A percentile compares a stretch with the other conserved stretches of the same genome.
phyloP scores from a whole-genome alignment of 2,113 vertebrate genomes.

The Mohoua ochrocephala region DNA sequence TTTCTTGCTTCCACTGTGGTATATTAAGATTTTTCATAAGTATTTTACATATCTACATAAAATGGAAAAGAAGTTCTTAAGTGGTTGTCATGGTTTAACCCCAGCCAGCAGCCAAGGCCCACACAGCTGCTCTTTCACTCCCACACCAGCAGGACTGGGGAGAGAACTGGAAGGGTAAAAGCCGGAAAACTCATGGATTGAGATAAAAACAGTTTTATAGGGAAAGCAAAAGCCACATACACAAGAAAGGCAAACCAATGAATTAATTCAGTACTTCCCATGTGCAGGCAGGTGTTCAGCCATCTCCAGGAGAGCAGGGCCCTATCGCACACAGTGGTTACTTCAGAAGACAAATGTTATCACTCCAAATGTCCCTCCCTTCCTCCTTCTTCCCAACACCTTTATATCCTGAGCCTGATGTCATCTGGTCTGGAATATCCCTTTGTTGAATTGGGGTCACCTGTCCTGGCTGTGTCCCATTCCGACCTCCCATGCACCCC shows the following conservation, averaged over 20 bases:
- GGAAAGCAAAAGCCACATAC: not conserved
- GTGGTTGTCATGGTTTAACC: not conserved
- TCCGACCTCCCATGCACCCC: not conserved
- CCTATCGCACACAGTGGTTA: not conserved
- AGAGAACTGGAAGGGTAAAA: not conserved
- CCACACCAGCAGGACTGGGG: no score
- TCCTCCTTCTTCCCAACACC: not conserved
- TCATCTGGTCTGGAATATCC: not conserved
- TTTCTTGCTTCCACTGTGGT: not conserved
- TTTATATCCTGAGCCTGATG: not conserved
- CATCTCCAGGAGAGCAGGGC: not conserved
- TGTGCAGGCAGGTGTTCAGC: not conserved
- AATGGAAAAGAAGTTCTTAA: not conserved
- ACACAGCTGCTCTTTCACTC: not conserved
- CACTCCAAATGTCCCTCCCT: no score
- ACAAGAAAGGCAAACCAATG: not conserved
- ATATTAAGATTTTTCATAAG: not conserved
- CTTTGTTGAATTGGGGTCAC: no score
- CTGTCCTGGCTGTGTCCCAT: not conserved
- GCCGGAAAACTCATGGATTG: not conserved
- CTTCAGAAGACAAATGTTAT: not conserved
- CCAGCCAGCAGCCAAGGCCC: not conserved
- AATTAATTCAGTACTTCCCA: not conserved
- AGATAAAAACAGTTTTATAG: not conserved
- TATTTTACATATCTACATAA: not conserved